Conservation (phyloP, 2,888 invertebrate species). For the Ophioninae sp. region DNA sequence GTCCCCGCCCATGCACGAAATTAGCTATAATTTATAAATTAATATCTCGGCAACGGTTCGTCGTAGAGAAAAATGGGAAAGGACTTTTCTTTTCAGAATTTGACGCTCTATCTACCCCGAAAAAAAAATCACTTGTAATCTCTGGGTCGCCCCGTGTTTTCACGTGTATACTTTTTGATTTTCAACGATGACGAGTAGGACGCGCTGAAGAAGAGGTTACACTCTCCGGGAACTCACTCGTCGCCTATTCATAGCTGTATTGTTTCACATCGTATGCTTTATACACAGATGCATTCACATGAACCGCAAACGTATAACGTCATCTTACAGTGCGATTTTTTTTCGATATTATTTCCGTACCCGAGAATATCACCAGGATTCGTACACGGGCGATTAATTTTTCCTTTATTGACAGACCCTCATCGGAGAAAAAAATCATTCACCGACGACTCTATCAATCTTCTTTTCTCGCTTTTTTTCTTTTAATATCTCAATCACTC, state of each 20-base stretch:
- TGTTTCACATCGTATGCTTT: conserved; percentile 26
- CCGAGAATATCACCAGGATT: conserved; percentile 27
- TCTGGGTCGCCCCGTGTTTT: background rate
- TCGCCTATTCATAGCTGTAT: conserved; percentile 30
- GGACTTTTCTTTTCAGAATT: background rate
- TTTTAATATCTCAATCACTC: conserved; percentile 48
- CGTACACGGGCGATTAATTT: conserved; percentile 26
- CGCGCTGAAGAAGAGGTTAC: background rate
- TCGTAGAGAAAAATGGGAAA: background rate
- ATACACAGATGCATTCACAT: conserved; percentile 36
- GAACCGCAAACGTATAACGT: conserved; percentile 18
- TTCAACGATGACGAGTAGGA: conserved; percentile 18
- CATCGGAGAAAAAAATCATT: conserved; percentile 27
- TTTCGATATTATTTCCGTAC: conserved; percentile 44
- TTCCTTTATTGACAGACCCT: conserved; percentile 36
- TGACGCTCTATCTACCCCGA: background rate
- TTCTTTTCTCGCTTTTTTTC: conserved; percentile 24
- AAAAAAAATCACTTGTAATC: background rate
- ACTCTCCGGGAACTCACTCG: background rate
- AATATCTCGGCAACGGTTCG: background rate
- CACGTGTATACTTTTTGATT: background rate
- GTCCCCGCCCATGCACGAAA: background rate
- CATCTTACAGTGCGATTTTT: conserved; percentile 41
- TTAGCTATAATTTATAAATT: background rate
- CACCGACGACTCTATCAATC: conserved; percentile 37